Conservation (phyloP, 2,113 vertebrate genomes). For the Oncorhynchus clarkii region DNA sequence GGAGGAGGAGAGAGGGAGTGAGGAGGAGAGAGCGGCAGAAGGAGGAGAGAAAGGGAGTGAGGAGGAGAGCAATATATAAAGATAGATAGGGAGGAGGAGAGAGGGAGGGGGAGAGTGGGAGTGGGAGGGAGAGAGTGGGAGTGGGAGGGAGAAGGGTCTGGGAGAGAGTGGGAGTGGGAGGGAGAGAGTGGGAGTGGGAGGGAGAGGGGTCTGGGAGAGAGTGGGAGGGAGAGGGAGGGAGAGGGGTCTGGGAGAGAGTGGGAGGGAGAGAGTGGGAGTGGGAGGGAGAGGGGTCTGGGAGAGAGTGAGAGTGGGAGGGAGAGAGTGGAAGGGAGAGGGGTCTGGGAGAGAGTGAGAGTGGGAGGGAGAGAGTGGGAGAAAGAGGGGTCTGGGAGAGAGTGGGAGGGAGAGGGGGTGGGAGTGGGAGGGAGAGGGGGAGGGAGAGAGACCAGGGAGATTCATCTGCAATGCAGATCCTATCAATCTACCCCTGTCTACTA, state of each 20-base stretch:
- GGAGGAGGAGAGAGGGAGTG: not conserved
- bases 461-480: constrained; percentile 70
- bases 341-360: too few species aligned
- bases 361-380: too few species aligned
- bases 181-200: not conserved
- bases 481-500: constrained; percentile 61
- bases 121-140: constrained; percentile 2
- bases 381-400: too few species aligned
- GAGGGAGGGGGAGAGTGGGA: too few species aligned
- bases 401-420: too few species aligned
- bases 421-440: constrained; percentile 19
- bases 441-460: constrained; percentile 51
- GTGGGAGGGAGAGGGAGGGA: too few species aligned
- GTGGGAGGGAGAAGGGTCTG: not conserved
- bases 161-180: constrained; percentile 17
- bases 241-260: not conserved
- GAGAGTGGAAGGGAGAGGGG: constrained; percentile 10
- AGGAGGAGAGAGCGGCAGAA: too few species aligned
- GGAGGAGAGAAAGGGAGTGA: too few species aligned
- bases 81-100: too few species aligned
- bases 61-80: too few species aligned
- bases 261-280: constrained; percentile 36
- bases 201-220: too few species aligned
- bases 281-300: not conserved
- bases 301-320: not conserved